These are phyloP conservation scores for Tipula lateralis DNA, from an alignment of 2,888 invertebrate genomes.

Conservation along the genomic window DNA sequence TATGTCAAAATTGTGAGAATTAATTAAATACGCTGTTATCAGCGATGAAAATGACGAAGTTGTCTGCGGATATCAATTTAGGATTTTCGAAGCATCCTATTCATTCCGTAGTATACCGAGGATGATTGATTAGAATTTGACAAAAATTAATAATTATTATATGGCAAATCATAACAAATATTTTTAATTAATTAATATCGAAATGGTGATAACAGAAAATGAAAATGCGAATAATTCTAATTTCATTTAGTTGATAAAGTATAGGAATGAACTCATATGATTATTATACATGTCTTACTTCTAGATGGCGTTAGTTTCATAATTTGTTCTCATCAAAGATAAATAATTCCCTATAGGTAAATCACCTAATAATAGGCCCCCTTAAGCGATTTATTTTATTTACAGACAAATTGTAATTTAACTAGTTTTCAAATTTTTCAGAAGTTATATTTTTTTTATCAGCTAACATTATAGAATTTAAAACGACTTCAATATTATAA, in stretches of 20 bases:
- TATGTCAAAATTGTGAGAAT: neutral
- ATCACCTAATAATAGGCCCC: neutral
- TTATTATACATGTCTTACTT: no score
- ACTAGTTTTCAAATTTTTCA: no score
- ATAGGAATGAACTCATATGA: no score
- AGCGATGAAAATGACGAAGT: neutral
- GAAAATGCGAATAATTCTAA: no score
- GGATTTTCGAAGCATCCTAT: neutral
- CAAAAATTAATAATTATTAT: neutral
- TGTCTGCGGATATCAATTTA: neutral
- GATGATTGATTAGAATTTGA: neutral
- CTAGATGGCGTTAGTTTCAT: no score
- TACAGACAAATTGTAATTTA: no score
- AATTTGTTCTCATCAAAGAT: no score
- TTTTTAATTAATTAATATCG: neutral
- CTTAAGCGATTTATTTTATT: neutral
- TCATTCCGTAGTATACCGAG: neutral
- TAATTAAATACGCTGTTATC: neutral
- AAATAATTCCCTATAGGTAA: neutral
- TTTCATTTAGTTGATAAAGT: no score
- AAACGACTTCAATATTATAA: no score
- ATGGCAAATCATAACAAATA: neutral
- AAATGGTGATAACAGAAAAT: no score
- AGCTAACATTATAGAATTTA: no score
- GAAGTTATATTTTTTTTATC: no score